These are phyloP conservation scores for Neuroterus valhalla DNA, from an alignment of 1,140 invertebrate genomes.

Conservation along the genomic window DNA sequence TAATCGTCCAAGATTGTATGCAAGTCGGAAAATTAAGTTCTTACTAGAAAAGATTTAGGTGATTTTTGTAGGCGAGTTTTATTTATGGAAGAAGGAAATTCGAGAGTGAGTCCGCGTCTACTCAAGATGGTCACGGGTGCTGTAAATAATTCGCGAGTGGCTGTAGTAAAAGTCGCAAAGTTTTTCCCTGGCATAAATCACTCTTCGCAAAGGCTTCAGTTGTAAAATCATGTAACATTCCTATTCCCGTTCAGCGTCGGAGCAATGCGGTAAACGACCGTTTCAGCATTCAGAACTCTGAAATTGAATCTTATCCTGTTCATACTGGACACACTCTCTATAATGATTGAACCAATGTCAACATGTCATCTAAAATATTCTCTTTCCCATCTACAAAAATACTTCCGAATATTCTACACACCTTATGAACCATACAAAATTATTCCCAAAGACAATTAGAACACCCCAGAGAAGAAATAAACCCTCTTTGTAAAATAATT, in stretches of 20 bases:
- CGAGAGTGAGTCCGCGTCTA: conserved; percentile 50
- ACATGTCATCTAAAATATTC: background rate
- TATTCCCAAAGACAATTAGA: too few species aligned
- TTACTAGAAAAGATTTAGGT: conserved; percentile 53
- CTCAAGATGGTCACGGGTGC: conserved; percentile 52
- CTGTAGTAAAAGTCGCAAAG: conserved; percentile 65
- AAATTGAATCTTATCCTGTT: background rate
- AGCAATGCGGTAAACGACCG: conserved; percentile 48
- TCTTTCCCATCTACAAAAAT: background rate
- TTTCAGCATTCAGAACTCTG: conserved; percentile 30
- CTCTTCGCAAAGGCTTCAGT: conserved; percentile 41
- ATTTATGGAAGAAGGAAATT: conserved; percentile 55
- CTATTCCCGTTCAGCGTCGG: conserved; percentile 4
- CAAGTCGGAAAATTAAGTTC: conserved; percentile 32
- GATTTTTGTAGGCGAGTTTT: conserved; percentile 57
- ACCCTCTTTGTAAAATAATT: too few species aligned
- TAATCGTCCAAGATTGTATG: conserved; percentile 12
- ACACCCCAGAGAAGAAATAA: too few species aligned
- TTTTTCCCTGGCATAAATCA: conserved; percentile 68
- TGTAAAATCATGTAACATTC: conserved; percentile 54
- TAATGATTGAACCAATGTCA: background rate
- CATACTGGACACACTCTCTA: conserved; percentile 7
- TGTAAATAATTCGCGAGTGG: conserved; percentile 67
- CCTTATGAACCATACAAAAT: too few species aligned
- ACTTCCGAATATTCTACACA: too few species aligned